Base-by-base conservation (phyloP, 2,113 vertebrate genomes). In the Toxotes chatareus region DNA sequence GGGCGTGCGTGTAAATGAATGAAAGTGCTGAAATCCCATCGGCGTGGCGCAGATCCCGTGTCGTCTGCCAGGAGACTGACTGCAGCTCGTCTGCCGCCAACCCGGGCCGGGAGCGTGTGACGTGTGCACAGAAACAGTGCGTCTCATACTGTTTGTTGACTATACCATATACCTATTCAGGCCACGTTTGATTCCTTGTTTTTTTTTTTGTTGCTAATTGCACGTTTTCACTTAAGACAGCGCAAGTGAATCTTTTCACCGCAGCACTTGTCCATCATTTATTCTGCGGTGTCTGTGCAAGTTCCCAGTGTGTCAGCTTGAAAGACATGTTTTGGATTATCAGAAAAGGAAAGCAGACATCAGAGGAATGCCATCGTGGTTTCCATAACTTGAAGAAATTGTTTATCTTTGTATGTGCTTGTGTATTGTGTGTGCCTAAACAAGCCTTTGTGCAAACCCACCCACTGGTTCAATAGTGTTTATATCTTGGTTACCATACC, bases 21-120 rank as follows among this genome's bases (percentile, higher is more conserved):
- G 78, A 72, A 84, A 82, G 72, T 49, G 65, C 79, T 94, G 89
- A 92, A 94, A 93, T 90, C 86, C 84, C 91, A 93, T 92, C 91
- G 60, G 82, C 57, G 73, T 81, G 80, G 78, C 49, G 74, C 81
- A 86, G 92, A 93, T 93, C 84, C 73, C 23, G 66, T 87, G 75
- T 83, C 79, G 72, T 88, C 89, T 94, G 92, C 88, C 85, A 92
- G 73, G 83, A 93, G 84, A 81, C 88, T 92, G 89, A 91, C 92
- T 92, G 80, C 89, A 84, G 71, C 83, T 91, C 19, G 90, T 94
- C 91, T 92, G 90, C 89, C 86, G 80, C 86, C 82, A 46, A 87
- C 84, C 82, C 6, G 79, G 60, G 88, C 86, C 83, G 86, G 80
- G 78, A 88, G 78, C 76, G 80, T 86, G 77, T 84, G 73, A 80